Percentiles rank a stretch among this genome's conserved stretches.
Evolutionary conservation across 2,113 vertebrate species (phyloP).

Genomic region (zebrafish (Danio rerio)): DNA sequence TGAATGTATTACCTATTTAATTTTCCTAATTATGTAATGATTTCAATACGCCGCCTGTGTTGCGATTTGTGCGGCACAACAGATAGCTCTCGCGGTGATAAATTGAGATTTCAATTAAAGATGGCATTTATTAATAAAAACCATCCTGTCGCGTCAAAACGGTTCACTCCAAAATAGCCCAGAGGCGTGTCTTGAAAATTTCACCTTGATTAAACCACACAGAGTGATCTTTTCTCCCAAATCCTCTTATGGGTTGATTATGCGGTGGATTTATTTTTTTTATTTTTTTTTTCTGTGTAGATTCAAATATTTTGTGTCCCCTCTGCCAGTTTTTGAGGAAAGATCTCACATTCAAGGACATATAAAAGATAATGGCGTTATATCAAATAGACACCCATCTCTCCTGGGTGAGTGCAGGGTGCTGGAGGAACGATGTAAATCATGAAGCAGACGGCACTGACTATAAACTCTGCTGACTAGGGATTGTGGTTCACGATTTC

Average conservation of each 20-base stretch:
- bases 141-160: slow-evolving; percentile 51
- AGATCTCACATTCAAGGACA: slow-evolving; percentile 65
- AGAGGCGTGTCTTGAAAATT: slow-evolving; percentile 67
- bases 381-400: slow-evolving; percentile 63
- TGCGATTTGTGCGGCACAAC: slow-evolving; percentile 58
- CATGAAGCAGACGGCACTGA: slow-evolving; percentile 69
- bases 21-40: slow-evolving; percentile 70
- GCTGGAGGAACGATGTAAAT: slow-evolving; percentile 73
- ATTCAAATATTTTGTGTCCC: slow-evolving; percentile 24
- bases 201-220: slow-evolving; percentile 52
- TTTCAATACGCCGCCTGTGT: slow-evolving; percentile 64
- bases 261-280: too few species aligned
- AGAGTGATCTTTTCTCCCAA: slow-evolving; percentile 9
- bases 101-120: slow-evolving; percentile 74
- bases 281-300: background rate
- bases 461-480: slow-evolving; percentile 70
- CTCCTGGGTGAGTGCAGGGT: slow-evolving; percentile 64
- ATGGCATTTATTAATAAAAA: slow-evolving; percentile 65
- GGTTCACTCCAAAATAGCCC: slow-evolving; percentile 53
- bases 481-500: slow-evolving; percentile 68
- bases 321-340: slow-evolving; percentile 24
- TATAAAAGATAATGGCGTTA: slow-evolving; percentile 55
- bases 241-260: background rate
- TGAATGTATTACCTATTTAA: slow-evolving; percentile 72
- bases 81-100: slow-evolving; percentile 64